phyloP scores from a whole-genome alignment of 2,113 vertebrate species.

The Oryzias woworae region DNA sequence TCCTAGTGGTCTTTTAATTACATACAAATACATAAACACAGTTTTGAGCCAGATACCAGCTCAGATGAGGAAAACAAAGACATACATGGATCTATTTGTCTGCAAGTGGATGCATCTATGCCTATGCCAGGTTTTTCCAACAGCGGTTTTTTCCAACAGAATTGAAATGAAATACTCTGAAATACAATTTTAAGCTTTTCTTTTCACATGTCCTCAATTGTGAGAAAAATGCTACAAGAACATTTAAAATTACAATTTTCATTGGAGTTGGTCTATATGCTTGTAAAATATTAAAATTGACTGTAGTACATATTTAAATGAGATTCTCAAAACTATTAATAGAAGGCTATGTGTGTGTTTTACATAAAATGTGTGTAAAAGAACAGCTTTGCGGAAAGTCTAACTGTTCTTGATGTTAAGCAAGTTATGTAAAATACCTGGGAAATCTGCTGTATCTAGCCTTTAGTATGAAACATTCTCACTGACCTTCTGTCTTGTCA shows the following conservation, averaged over 20 bases:
- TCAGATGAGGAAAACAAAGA: too few species aligned
- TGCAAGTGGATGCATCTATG: too few species aligned
- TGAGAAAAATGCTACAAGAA: neutral
- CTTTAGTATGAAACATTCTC: conserved; percentile 71
- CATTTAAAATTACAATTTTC: neutral
- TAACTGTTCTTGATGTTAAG: conserved; percentile 34
- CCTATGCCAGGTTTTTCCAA: too few species aligned
- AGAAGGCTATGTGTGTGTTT: conserved; percentile 14
- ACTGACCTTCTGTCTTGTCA: conserved; percentile 76
- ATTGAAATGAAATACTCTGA: too few species aligned
- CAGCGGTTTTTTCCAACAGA: too few species aligned
- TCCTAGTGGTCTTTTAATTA: too few species aligned
- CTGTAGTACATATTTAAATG: conserved; percentile 7
- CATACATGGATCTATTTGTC: too few species aligned
- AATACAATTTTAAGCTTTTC: too few species aligned
- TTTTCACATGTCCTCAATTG: too few species aligned
- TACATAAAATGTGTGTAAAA: conserved; percentile 17
- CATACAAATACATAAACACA: too few species aligned
- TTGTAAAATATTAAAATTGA: neutral
- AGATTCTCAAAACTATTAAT: conserved; percentile 36
- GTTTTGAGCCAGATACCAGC: too few species aligned
- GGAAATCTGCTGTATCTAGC: conserved; percentile 56
- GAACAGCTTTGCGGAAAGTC: conserved; percentile 27
- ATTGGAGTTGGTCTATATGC: neutral
- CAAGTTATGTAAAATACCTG: conserved; percentile 66